Percentiles rank a stretch among this genome's conserved stretches.
Conservation (phyloP, 2,888 invertebrate species). For the Allygus modestus region DNA sequence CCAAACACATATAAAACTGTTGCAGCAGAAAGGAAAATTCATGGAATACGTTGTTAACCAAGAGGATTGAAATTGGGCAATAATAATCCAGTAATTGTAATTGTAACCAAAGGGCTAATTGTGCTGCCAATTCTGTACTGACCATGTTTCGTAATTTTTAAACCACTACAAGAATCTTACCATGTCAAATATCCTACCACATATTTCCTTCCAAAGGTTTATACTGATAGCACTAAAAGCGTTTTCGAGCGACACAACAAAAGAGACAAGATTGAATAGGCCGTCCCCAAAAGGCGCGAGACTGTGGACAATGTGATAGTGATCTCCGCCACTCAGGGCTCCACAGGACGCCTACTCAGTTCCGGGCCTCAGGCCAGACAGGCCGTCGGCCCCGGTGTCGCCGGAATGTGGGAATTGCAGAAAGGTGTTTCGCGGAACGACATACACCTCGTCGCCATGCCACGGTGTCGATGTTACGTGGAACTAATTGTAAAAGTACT, state of each 20-base stretch:
- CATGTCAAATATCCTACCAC: no score
- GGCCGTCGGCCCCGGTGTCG: not conserved
- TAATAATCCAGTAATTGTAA: no score
- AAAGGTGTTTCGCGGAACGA: not conserved
- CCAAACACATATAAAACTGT: not conserved
- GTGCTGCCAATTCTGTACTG: no score
- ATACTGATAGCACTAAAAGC: not conserved
- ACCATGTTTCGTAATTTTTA: no score
- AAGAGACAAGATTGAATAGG: constrained; percentile 6
- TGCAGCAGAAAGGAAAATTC: not conserved
- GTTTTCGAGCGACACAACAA: not conserved
- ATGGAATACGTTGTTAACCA: no score
- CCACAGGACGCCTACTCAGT: not conserved
- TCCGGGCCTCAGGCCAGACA: not conserved
- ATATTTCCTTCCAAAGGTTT: no score
- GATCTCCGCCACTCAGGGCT: constrained; percentile 45
- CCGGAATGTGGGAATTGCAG: constrained; percentile 6
- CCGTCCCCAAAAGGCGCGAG: not conserved
- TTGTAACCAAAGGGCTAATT: no score
- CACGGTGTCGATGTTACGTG: not conserved
- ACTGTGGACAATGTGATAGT: constrained; percentile 29
- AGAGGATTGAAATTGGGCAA: no score
- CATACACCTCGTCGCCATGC: not conserved
- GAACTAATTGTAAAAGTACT: not conserved
- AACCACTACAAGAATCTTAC: no score